Conservation (phyloP, 2,888 invertebrate genomes). For the Chaitophorus viminalis region DNA sequence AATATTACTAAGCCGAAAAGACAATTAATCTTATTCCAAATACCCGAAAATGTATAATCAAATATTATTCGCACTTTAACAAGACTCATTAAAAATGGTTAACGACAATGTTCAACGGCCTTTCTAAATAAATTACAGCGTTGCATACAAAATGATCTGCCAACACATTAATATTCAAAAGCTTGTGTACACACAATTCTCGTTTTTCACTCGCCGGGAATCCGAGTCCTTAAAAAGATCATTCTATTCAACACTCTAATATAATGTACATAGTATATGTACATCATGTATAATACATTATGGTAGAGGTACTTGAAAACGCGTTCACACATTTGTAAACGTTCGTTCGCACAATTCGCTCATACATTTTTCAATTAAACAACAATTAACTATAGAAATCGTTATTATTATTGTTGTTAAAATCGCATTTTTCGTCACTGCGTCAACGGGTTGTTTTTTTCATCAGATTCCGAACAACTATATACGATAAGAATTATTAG, state of each 20-base stretch:
- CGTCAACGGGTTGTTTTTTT: too few species aligned
- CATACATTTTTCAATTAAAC: background rate
- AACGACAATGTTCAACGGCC: slow-evolving; percentile 31
- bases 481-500: too few species aligned
- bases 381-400: too few species aligned
- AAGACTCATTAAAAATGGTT: slow-evolving; percentile 31
- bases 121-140: slow-evolving; percentile 32
- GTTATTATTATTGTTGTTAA: too few species aligned
- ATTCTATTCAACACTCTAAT: background rate
- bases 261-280: background rate
- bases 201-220: slow-evolving; percentile 4
- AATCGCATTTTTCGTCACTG: too few species aligned
- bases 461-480: too few species aligned
- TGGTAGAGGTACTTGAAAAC: too few species aligned
- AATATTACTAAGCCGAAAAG: slow-evolving; percentile 17
- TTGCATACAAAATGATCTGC: slow-evolving; percentile 34
- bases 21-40: slow-evolving; percentile 38
- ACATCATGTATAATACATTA: too few species aligned
- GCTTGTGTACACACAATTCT: slow-evolving; percentile 45
- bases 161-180: slow-evolving; percentile 48
- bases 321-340: background rate
- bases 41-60: slow-evolving; percentile 17
- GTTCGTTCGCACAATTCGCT: background rate
- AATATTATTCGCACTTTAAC: background rate
- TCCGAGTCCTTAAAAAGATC: slow-evolving; percentile 13